A percentile compares a stretch with the other conserved stretches of the same genome.
phyloP scores from a whole-genome alignment of 2,797 vertebrate species.

The Tokudaia muenninki region DNA sequence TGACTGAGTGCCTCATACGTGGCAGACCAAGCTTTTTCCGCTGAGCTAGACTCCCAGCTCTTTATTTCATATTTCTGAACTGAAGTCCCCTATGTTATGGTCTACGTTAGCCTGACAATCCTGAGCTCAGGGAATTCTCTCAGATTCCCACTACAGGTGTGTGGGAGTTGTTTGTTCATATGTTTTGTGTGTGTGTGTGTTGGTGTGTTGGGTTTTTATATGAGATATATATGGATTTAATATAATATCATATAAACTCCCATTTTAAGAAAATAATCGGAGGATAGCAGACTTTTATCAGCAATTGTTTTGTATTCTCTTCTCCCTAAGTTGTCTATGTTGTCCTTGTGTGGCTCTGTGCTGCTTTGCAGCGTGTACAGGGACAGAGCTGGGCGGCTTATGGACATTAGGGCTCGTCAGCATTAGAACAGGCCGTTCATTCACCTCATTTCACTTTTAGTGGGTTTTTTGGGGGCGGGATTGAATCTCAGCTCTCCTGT shows the following conservation, averaged over 20 bases:
- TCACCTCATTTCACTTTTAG: background rate
- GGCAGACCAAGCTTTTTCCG: background rate
- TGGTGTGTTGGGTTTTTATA: background rate
- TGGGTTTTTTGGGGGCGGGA: background rate
- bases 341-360: background rate
- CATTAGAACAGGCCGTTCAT: background rate
- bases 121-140: background rate
- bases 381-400: background rate
- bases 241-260: background rate
- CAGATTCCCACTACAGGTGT: background rate
- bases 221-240: background rate
- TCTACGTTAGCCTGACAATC: background rate
- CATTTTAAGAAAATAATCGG: slow-evolving; percentile 12
- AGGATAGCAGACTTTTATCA: background rate
- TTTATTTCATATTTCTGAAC: background rate
- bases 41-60: background rate
- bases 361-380: background rate
- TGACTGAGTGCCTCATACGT: background rate
- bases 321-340: background rate
- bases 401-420: background rate
- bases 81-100: background rate
- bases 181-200: background rate
- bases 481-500: background rate
- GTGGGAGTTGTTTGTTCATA: background rate
- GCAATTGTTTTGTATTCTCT: background rate